phyloP scores from a whole-genome alignment of 2,888 invertebrate species.

The Dryocosmus kuriphilus region DNA sequence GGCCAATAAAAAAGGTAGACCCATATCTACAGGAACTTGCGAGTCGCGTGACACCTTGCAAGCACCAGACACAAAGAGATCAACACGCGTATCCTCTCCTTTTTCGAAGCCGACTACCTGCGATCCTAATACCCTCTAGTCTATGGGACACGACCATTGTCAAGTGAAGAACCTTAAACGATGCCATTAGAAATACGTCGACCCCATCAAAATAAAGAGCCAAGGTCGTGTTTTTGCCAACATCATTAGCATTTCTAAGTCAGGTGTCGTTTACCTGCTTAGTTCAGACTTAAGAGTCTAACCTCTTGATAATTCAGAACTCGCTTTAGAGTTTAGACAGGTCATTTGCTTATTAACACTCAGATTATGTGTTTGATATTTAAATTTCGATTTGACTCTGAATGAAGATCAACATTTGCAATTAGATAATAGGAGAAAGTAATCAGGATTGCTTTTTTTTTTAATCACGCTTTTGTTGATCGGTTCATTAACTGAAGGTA shows the following conservation, averaged over 20 bases:
- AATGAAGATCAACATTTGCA: neutral
- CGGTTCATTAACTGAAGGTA: neutral
- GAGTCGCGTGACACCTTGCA: conserved; percentile 38
- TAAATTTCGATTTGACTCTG: no score
- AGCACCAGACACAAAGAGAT: conserved; percentile 54
- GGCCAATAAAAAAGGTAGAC: conserved; percentile 14
- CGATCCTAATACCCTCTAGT: conserved; percentile 61
- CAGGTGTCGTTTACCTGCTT: conserved; percentile 19
- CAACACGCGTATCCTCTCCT: conserved; percentile 60
- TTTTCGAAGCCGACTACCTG: conserved; percentile 64
- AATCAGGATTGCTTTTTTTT: neutral
- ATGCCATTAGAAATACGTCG: neutral
- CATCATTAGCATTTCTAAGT: conserved; percentile 33
- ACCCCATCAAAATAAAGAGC: conserved; percentile 17
- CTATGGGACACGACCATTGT: conserved; percentile 52
- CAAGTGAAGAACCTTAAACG: conserved; percentile 20
- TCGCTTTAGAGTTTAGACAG: no score
- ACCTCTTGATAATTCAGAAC: no score
- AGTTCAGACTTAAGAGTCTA: neutral
- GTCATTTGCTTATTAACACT: no score
- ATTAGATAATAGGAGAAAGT: neutral
- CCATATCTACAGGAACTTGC: conserved; percentile 27
- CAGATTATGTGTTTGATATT: no score
- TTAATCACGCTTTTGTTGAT: neutral
- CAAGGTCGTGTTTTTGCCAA: conserved; percentile 19